Conservation (phyloP, 2,113 vertebrate genomes). For the Pterocles orientalis region DNA sequence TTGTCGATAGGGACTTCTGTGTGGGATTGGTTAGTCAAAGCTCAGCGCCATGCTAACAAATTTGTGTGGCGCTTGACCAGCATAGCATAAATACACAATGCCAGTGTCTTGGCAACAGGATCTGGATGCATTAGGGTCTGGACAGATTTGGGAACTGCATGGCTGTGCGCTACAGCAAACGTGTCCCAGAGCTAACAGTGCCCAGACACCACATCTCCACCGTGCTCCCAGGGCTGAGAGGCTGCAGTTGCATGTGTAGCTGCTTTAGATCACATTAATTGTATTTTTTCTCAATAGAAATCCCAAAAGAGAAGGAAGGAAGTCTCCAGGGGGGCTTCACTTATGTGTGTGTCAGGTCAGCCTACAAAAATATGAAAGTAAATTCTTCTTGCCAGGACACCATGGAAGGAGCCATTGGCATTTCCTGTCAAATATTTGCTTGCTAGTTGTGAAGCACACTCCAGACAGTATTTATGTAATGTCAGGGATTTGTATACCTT, state of each 20-base stretch:
- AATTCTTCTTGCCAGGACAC: background rate
- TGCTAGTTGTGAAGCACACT: background rate
- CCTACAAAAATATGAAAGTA: background rate
- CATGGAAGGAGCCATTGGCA: background rate
- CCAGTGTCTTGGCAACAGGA: background rate
- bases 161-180: rapidly evolving
- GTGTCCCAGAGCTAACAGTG: background rate
- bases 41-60: background rate
- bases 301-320: background rate
- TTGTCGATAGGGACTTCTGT: background rate
- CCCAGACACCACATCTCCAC: background rate
- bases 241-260: background rate
- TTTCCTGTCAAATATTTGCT: slow-evolving; percentile 10
- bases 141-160: background rate
- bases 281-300: background rate
- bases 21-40: background rate
- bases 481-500: background rate
- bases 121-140: background rate
- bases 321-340: background rate
- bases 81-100: rapidly evolving
- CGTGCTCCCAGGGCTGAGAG: background rate
- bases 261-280: background rate
- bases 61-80: background rate
- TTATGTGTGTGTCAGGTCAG: background rate
- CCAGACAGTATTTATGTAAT: background rate